phyloP scores from a whole-genome alignment of 2,888 invertebrate species.

The Hylaea fasciaria region DNA sequence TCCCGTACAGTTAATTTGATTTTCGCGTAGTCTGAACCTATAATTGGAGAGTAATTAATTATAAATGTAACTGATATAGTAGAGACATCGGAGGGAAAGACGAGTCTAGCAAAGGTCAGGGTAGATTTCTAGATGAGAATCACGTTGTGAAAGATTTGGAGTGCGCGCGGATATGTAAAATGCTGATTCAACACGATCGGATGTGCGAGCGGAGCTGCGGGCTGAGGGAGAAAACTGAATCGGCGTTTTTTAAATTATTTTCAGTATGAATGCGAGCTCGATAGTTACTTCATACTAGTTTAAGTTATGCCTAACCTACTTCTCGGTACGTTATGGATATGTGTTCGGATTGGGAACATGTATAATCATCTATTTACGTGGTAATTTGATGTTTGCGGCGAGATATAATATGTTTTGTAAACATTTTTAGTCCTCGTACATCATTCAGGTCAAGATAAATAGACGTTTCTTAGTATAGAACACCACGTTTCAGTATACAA shows the following conservation, averaged over 20 bases:
- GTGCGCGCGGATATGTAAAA: constrained; percentile 10
- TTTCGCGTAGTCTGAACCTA: not conserved
- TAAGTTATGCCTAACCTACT: too few relatives aligned
- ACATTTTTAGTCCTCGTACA: too few relatives aligned
- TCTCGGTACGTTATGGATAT: too few relatives aligned
- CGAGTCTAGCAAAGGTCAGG: not conserved
- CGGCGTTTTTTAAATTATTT: constrained; percentile 1
- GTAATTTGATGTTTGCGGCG: too few relatives aligned
- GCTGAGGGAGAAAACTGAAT: not conserved
- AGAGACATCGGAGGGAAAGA: not conserved
- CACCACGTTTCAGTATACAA: too few relatives aligned
- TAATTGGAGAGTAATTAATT: not conserved
- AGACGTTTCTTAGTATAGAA: too few relatives aligned
- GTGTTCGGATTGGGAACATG: too few relatives aligned
- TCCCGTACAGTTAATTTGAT: constrained; percentile 1
- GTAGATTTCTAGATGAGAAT: constrained; percentile 3
- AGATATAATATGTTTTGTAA: too few relatives aligned
- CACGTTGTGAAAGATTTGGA: not conserved
- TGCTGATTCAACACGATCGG: constrained; percentile 12
- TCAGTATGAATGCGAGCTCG: not conserved
- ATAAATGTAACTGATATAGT: too few relatives aligned
- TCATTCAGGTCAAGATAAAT: too few relatives aligned
- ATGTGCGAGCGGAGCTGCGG: constrained; percentile 7
- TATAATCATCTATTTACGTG: too few relatives aligned
- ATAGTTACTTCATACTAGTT: too few relatives aligned